Evolutionary conservation across 2,113 vertebrate genomes (phyloP).

Genomic region (Planiliza haematocheilus): DNA sequence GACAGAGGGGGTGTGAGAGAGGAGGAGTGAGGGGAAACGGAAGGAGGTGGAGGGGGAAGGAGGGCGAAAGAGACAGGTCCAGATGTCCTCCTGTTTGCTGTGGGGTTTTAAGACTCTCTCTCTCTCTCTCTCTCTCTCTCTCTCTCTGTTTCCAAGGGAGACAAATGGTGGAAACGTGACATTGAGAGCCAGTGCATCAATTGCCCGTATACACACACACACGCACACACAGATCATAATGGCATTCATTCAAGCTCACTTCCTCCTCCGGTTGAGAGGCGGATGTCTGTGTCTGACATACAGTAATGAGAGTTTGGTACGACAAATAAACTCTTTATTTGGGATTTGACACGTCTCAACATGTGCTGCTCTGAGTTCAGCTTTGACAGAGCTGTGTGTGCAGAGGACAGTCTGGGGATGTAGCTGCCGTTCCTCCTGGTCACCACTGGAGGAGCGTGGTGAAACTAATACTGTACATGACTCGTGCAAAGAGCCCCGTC

Average conservation of each 20-base stretch:
- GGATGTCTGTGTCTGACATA: constrained; percentile 13
- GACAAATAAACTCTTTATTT: constrained; percentile 25
- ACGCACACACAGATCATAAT: constrained; percentile 25
- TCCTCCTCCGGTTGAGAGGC: constrained; percentile 32
- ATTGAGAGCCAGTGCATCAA: constrained; percentile 71
- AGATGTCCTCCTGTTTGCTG: constrained; percentile 76
- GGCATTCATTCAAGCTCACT: constrained; percentile 43
- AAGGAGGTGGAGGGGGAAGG: constrained; percentile 11
- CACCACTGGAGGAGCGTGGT: neutral
- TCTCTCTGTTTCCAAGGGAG: constrained; percentile 73
- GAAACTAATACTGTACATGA: no score
- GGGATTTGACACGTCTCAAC: neutral
- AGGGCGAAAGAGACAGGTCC: constrained; percentile 51
- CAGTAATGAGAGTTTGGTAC: constrained; percentile 12
- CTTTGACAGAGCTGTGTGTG: neutral
- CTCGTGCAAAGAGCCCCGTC: no score
- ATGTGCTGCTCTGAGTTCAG: neutral
- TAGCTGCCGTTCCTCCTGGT: neutral
- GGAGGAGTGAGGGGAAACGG: constrained; percentile 1
- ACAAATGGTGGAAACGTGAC: constrained; percentile 79
- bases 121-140: constrained; percentile 48
- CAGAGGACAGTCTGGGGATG: neutral
- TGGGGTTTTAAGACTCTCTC: constrained; percentile 65
- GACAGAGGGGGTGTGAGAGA: constrained; percentile 31
- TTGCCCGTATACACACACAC: constrained; percentile 26